Conservation (phyloP, 2,888 invertebrate species). For the Mesochorus sp. region DNA sequence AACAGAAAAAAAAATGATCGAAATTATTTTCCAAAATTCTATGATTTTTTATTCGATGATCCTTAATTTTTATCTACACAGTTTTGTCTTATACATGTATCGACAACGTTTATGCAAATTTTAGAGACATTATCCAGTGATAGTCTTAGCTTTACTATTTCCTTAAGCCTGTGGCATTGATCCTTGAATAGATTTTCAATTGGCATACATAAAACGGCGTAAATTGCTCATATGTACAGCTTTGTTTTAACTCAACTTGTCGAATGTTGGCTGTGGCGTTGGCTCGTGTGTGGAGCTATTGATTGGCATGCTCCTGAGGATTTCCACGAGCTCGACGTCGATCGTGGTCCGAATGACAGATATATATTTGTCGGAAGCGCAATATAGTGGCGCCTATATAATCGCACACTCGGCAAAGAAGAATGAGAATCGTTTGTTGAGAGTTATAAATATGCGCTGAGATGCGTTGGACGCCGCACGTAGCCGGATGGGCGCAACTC, state of each 20-base stretch:
- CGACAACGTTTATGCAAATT: too few relatives aligned
- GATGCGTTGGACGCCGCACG: slow-evolving; percentile 19
- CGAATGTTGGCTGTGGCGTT: slow-evolving; percentile 16
- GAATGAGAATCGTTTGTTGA: not conserved
- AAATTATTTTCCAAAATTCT: not conserved
- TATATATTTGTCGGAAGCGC: not conserved
- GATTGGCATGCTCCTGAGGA: slow-evolving; percentile 60
- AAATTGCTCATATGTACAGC: not conserved
- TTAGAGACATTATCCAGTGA: too few relatives aligned
- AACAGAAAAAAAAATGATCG: too few relatives aligned
- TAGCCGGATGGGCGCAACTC: slow-evolving; percentile 33
- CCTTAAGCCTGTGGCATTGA: too few relatives aligned
- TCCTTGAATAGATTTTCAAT: too few relatives aligned
- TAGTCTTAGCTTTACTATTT: too few relatives aligned
- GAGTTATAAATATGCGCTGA: not conserved
- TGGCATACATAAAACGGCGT: too few relatives aligned
- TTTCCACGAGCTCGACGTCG: slow-evolving; percentile 26
- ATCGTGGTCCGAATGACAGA: slow-evolving; percentile 55
- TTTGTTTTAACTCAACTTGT: slow-evolving; percentile 7
- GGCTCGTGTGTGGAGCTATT: slow-evolving; percentile 7
- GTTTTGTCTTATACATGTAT: too few relatives aligned
- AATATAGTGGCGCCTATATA: slow-evolving; percentile 32
- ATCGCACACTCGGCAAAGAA: not conserved
- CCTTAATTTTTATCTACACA: too few relatives aligned
- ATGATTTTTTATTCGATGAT: not conserved